phyloP scores from a whole-genome alignment of 2,797 vertebrate species.

The Vespertilio murinus region DNA sequence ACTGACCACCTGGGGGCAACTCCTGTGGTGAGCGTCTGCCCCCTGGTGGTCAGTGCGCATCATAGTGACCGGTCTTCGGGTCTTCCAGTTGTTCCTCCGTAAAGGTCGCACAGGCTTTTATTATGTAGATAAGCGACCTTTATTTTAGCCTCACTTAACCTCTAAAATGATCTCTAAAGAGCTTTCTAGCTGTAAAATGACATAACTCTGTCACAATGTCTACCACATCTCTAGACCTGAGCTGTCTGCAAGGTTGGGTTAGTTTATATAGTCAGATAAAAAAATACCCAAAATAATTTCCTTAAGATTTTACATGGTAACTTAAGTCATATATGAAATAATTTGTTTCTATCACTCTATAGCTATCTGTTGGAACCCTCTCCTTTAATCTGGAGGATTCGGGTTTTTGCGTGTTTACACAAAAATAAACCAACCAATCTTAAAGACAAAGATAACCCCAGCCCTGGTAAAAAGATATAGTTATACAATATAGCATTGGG shows the following conservation, averaged over 20 bases:
- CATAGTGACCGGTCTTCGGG: no score
- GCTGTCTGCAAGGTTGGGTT: background rate
- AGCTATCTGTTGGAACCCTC: conserved; percentile 2
- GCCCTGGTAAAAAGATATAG: background rate
- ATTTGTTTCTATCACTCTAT: background rate
- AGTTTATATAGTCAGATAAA: conserved; percentile 20
- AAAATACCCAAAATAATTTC: conserved; percentile 27
- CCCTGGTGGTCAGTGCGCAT: no score
- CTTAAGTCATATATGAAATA: conserved; percentile 28
- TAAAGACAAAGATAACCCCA: background rate
- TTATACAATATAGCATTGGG: background rate
- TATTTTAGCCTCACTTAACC: conserved; percentile 34
- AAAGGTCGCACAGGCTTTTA: no score
- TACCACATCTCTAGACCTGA: background rate
- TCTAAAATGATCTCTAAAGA: conserved; percentile 12
- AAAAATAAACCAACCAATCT: conserved; percentile 15
- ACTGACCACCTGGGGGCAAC: no score
- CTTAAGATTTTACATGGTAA: conserved; percentile 40
- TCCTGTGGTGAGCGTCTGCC: no score
- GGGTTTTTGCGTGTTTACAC: background rate
- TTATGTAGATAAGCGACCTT: background rate
- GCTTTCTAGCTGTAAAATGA: conserved; percentile 12
- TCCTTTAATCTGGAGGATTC: background rate
- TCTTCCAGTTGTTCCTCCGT: no score
- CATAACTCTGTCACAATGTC: background rate